Evolutionary conservation across 2,797 vertebrate species (phyloP).

Genomic region (Psittacula derbiana): DNA sequence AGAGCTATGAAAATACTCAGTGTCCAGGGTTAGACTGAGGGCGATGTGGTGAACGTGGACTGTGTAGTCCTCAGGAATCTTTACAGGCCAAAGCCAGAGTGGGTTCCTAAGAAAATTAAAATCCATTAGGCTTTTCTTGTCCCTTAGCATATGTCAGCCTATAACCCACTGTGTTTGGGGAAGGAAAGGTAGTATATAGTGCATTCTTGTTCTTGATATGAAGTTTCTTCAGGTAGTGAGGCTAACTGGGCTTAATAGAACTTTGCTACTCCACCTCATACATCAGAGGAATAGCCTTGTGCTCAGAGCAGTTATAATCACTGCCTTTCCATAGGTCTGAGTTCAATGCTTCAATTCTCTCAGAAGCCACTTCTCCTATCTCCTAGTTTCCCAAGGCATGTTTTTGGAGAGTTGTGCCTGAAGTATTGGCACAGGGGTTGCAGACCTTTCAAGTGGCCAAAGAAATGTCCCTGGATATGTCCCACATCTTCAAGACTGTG

Average conservation of each 20-base stretch:
- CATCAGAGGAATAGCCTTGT: background rate
- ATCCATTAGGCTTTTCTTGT: background rate
- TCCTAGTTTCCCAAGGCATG: background rate
- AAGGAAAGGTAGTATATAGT: background rate
- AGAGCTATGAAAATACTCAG: background rate
- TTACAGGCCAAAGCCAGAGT: background rate
- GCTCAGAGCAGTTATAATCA: background rate
- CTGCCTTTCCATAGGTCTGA: background rate
- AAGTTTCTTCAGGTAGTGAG: background rate
- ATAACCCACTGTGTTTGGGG: background rate
- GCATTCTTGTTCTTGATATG: background rate
- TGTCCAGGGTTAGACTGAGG: background rate
- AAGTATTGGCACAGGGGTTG: background rate
- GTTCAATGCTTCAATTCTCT: background rate
- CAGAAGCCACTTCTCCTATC: background rate
- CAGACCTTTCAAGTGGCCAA: background rate
- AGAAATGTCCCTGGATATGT: background rate
- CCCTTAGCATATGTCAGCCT: background rate
- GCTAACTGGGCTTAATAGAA: background rate
- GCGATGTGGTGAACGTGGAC: background rate
- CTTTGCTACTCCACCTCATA: background rate
- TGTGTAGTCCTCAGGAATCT: background rate
- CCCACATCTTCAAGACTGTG: background rate
- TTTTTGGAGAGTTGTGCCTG: background rate
- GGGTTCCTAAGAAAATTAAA: background rate